phyloP scores from a whole-genome alignment of 2,113 vertebrate genomes.

The Marcusenius ussheri region DNA sequence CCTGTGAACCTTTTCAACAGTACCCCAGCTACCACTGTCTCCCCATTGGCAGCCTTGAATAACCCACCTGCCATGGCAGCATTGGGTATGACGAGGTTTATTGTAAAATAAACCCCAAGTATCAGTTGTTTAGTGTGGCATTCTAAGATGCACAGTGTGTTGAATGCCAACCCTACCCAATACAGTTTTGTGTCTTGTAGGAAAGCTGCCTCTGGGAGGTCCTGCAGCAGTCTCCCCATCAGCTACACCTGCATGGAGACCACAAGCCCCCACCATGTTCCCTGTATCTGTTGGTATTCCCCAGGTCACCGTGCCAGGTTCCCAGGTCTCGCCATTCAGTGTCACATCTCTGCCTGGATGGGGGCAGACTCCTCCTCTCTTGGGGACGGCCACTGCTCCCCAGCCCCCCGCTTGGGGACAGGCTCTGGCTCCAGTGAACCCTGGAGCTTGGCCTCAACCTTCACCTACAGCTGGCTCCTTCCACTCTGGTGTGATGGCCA shows the following conservation, averaged over 20 bases:
- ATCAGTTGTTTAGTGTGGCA: background rate
- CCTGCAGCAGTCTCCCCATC: constrained; percentile 43
- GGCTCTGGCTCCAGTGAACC: constrained; percentile 26
- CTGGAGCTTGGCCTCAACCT: constrained; percentile 62
- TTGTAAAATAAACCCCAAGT: background rate
- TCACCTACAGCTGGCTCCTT: constrained; percentile 64
- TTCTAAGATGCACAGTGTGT: background rate
- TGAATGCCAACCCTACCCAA: background rate
- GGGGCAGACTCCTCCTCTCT: constrained; percentile 63
- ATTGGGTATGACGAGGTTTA: constrained; percentile 46
- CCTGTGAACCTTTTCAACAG: constrained; percentile 66
- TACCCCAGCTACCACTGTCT: constrained; percentile 30
- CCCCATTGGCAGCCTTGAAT: constrained; percentile 1
- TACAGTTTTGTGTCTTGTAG: constrained; percentile 47
- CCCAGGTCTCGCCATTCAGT: constrained; percentile 60
- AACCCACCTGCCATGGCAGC: constrained; percentile 29
- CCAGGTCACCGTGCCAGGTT: constrained; percentile 45
- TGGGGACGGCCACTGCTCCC: constrained; percentile 42
- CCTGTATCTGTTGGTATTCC: constrained; percentile 40
- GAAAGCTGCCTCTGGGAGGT: constrained; percentile 54
- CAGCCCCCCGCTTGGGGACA: constrained; percentile 65
- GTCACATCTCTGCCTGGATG: constrained; percentile 57
- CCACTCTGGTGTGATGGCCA: constrained; percentile 59
- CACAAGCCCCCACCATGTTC: constrained; percentile 54
- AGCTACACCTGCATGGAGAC: constrained; percentile 60